Evolutionary conservation across 2,113 vertebrate genomes (phyloP), one percentile per base, ranked within the genome.

Genomic region (Balaeniceps rex): DNA sequence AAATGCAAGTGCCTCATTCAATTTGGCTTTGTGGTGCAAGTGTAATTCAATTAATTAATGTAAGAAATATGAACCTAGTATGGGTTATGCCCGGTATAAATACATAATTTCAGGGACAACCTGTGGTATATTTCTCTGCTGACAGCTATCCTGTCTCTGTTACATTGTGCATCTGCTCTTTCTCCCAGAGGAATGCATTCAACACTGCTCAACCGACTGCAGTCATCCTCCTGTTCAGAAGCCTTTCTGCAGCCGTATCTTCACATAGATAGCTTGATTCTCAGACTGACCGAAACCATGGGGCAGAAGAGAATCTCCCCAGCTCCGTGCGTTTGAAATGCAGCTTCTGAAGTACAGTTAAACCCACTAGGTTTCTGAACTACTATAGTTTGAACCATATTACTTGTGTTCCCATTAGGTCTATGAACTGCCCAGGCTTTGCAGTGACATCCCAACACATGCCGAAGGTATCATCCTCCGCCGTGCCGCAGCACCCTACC

Each of bases 41-140:
- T 60, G 42, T 93, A 96, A 96, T 96, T 83, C 46, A 75, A 95
- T 97, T 94, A 94, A 92, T 88, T 94, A 91, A 54, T 28, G 40
- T 54, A 91, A 94, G 85, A 95, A 96, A 95, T 64, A 95, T 86
- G 82, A 91, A 83, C 66, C 46, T 61, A 72, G 78, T 46, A 51
- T 46, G 80, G 71, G 51, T 80, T 94, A 89, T 76, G 76, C n/a
- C 65, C 10, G 2, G 11, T 58, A 87, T 63, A 93, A 91, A 94
- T 63, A 63, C 4, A 9, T 76, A 77, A 91, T 76, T 49, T 22
- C 82, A 93, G 42, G 18, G 75, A 71, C 57, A 92, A 95, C 69
- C 31, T 87, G 71, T 28, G 47, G 82, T 68, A 44, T 86, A 91
- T 79, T 92, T 91, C 47, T 75, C 71, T 77, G 66, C 81, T 90